These are phyloP conservation scores for Ophion ellenae DNA, from an alignment of 2,888 invertebrate genomes.

Conservation along the genomic window DNA sequence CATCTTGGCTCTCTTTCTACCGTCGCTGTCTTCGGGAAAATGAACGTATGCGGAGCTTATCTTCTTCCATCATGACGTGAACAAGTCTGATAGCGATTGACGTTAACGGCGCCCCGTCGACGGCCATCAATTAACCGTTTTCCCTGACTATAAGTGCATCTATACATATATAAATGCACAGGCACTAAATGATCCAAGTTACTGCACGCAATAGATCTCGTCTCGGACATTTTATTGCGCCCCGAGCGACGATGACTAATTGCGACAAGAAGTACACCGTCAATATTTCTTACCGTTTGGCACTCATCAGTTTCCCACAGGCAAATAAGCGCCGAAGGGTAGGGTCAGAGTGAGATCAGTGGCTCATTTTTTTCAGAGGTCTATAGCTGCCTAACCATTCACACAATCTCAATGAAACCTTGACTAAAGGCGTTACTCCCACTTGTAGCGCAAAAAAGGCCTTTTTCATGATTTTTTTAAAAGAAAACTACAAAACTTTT, in stretches of 20 bases:
- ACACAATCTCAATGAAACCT: too few species aligned
- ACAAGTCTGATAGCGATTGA: conserved; percentile 46
- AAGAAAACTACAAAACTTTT: too few species aligned
- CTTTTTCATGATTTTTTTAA: too few species aligned
- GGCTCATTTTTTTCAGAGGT: too few species aligned
- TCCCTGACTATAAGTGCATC: neutral
- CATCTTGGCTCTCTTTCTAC: neutral
- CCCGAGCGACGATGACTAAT: conserved; percentile 71
- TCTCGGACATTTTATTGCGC: conserved; percentile 51
- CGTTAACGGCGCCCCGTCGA: conserved; percentile 52
- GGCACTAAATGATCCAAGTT: conserved; percentile 16
- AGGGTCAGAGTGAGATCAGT: too few species aligned
- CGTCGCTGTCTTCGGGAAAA: conserved; percentile 19
- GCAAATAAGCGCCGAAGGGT: neutral
- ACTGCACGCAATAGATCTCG: conserved; percentile 37
- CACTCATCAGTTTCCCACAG: conserved; percentile 4
- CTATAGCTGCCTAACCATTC: too few species aligned
- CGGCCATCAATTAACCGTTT: conserved; percentile 57
- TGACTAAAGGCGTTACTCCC: too few species aligned
- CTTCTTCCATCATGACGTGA: conserved; percentile 23
- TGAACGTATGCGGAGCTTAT: conserved; percentile 29
- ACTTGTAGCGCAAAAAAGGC: too few species aligned
- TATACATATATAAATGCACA: neutral
- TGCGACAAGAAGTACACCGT: conserved; percentile 68
- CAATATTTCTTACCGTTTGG: conserved; percentile 29